Conservation (phyloP, 2,888 invertebrate genomes). For the Pseudococcus longispinus region DNA sequence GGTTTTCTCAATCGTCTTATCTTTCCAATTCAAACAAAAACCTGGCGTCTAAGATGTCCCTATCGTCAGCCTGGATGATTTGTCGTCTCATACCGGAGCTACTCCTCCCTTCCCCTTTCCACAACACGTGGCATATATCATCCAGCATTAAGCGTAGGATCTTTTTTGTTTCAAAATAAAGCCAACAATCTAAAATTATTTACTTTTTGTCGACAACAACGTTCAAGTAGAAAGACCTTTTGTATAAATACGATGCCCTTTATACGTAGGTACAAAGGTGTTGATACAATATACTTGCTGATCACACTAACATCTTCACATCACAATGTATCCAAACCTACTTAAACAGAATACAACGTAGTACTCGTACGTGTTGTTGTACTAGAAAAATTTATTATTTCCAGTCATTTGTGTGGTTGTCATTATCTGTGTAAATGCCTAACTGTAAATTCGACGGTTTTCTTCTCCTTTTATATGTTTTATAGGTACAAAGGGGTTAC, state of each 20-base stretch:
- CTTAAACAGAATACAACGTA: not conserved
- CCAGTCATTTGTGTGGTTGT: not conserved
- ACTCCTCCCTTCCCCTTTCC: no score
- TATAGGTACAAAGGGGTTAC: not conserved
- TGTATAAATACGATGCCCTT: constrained; percentile 23
- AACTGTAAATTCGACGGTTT: not conserved
- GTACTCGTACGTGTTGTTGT: not conserved
- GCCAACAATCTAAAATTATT: constrained; percentile 1
- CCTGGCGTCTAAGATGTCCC: constrained; percentile 8
- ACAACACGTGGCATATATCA: constrained; percentile 1
- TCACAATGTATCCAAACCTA: constrained; percentile 8
- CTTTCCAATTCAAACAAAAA: not conserved
- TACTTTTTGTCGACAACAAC: constrained; percentile 10
- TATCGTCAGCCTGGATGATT: not conserved
- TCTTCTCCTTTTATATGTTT: not conserved
- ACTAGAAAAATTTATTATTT: constrained; percentile 1
- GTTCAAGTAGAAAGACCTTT: constrained; percentile 5
- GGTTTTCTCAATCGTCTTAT: constrained; percentile 9
- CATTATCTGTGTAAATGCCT: not conserved
- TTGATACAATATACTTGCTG: not conserved
- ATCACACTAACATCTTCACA: constrained; percentile 21
- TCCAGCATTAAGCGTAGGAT: not conserved
- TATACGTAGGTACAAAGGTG: not conserved
- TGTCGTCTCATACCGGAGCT: not conserved
- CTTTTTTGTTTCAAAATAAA: constrained; percentile 16